Evolutionary conservation across 2,888 invertebrate genomes (phyloP).

Genomic region (Tachina grossa): DNA sequence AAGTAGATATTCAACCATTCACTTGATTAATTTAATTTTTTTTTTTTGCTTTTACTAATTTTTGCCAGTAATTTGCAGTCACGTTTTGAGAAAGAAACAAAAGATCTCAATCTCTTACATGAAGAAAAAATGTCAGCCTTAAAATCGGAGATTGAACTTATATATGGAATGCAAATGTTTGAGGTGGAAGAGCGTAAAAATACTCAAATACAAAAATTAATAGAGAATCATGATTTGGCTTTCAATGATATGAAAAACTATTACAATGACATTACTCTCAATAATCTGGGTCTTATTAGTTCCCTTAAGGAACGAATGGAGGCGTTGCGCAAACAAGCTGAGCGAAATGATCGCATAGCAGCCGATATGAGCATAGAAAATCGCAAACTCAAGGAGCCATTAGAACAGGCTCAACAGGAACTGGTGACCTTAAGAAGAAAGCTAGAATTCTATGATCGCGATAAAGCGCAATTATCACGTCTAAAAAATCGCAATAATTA

Average conservation of each 20-base stretch:
- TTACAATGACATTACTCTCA: conserved; percentile 96
- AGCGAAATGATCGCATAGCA: conserved; percentile 88
- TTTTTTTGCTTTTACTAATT: neutral
- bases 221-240: conserved; percentile 91
- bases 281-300: conserved; percentile 95
- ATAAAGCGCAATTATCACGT: conserved; percentile 88
- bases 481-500: conserved; percentile 78
- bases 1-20: no score
- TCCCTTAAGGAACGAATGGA: conserved; percentile 94
- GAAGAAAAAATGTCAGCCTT: conserved; percentile 88
- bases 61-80: conserved; percentile 79
- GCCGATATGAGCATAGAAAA: conserved; percentile 86
- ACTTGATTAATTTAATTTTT: no score
- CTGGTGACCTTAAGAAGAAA: conserved; percentile 89
- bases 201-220: conserved; percentile 91
- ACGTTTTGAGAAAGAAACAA: conserved; percentile 87
- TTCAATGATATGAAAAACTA: conserved; percentile 96
- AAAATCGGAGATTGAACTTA: conserved; percentile 88
- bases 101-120: conserved; percentile 84
- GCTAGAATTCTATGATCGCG: conserved; percentile 92
- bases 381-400: conserved; percentile 88
- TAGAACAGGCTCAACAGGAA: conserved; percentile 88
- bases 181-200: conserved; percentile 97
- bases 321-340: conserved; percentile 89
- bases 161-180: conserved; percentile 91